These are phyloP conservation scores for Fragum fragum DNA, from an alignment of 2,888 invertebrate genomes.

Conservation along the genomic window DNA sequence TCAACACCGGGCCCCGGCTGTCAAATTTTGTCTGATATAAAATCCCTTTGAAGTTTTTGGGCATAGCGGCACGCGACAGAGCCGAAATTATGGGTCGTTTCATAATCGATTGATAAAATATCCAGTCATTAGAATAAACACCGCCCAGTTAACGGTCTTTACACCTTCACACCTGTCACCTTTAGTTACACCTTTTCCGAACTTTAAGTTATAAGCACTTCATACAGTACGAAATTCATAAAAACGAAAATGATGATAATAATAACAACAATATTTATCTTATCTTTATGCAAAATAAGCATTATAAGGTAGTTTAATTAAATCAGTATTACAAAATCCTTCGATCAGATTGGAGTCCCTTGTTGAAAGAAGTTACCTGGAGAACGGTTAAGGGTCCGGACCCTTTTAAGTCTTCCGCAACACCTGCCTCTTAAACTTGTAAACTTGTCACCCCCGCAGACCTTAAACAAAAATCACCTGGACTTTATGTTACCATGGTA, in stretches of 20 bases:
- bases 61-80: slow-evolving; percentile 52
- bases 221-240: too few relatives aligned
- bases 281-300: too few relatives aligned
- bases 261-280: too few relatives aligned
- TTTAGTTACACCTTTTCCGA: too few relatives aligned
- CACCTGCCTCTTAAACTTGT: slow-evolving; percentile 57
- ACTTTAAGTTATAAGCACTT: too few relatives aligned
- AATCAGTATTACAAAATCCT: too few relatives aligned
- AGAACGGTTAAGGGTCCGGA: neutral
- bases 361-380: too few relatives aligned
- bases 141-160: slow-evolving; percentile 18
- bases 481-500: slow-evolving; percentile 8
- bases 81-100: slow-evolving; percentile 58
- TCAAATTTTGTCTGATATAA: slow-evolving; percentile 20
- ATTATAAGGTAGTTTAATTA: too few relatives aligned
- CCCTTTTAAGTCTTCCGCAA: slow-evolving; percentile 8
- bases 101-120: slow-evolving; percentile 62
- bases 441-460: slow-evolving; percentile 33
- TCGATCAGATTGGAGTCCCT: too few relatives aligned
- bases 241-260: too few relatives aligned
- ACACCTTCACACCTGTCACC: neutral
- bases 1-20: neutral
- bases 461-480: neutral
- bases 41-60: slow-evolving; percentile 5
- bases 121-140: neutral